Percentiles rank a stretch among this genome's conserved stretches.
Evolutionary conservation across 2,888 invertebrate species (phyloP).

Genomic region (Scaptomyza cyrtandrae): DNA sequence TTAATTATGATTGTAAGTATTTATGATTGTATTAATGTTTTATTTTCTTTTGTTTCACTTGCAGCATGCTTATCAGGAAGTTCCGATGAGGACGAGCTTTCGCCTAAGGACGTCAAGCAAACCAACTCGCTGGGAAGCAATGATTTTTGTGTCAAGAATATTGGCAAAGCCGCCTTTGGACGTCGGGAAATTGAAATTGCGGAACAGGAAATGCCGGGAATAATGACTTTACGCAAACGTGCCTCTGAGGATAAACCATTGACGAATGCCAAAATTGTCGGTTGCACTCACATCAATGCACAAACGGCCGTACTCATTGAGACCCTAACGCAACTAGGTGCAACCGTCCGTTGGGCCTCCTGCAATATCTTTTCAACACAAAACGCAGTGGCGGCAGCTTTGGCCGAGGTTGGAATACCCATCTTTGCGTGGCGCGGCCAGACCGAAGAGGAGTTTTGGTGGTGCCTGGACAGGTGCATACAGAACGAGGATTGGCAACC

Average conservation of each 20-base stretch:
- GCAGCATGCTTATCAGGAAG: constrained; percentile 87
- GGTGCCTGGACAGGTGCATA: constrained; percentile 98
- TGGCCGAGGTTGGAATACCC: constrained; percentile 94
- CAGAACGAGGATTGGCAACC: constrained; percentile 96
- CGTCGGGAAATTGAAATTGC: constrained; percentile 98
- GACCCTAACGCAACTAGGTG: constrained; percentile 93
- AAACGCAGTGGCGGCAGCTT: constrained; percentile 97
- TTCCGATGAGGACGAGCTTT: constrained; percentile 95
- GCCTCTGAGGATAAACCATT: constrained; percentile 96
- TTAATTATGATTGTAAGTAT: no score
- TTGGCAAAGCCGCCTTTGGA: constrained; percentile 93
- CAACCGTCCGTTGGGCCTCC: constrained; percentile 96
- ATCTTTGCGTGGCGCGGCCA: constrained; percentile 98
- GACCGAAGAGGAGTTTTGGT: constrained; percentile 99
- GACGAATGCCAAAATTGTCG: constrained; percentile 96
- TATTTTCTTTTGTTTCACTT: not conserved
- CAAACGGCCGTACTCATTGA: constrained; percentile 98
- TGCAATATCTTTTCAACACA: constrained; percentile 98
- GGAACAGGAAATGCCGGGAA: constrained; percentile 99
- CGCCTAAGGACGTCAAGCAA: constrained; percentile 96
- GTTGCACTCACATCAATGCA: constrained; percentile 98
- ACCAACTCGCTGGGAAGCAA: constrained; percentile 91
- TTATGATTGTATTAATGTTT: no score
- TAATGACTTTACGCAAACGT: constrained; percentile 95
- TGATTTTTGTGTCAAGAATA: constrained; percentile 96